phyloP scores from a whole-genome alignment of 2,888 invertebrate genomes.

The Xestia rhomboidea region DNA sequence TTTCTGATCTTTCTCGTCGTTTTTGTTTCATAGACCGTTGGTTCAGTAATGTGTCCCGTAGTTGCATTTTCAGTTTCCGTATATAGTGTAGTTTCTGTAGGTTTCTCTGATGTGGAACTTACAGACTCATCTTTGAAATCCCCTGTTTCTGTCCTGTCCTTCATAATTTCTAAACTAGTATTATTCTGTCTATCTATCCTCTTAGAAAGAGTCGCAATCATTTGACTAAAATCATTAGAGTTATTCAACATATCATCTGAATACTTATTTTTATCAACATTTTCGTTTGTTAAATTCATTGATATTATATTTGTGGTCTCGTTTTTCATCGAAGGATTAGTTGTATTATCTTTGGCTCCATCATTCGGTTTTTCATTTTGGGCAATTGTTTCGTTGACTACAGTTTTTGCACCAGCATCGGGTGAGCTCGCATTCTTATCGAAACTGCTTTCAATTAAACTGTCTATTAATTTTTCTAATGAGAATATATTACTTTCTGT shows the following conservation, averaged over 20 bases:
- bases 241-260: slow-evolving; percentile 49
- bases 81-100: background rate
- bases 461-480: slow-evolving; percentile 79
- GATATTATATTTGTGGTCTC: slow-evolving; percentile 59
- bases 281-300: slow-evolving; percentile 71
- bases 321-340: slow-evolving; percentile 31
- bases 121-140: slow-evolving; percentile 49
- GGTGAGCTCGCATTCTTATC: slow-evolving; percentile 62
- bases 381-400: slow-evolving; percentile 20
- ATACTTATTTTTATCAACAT: slow-evolving; percentile 71
- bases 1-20: slow-evolving; percentile 72
- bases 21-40: slow-evolving; percentile 39
- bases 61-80: slow-evolving; percentile 15
- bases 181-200: slow-evolving; percentile 81
- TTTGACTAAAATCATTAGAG: slow-evolving; percentile 68
- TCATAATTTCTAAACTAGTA: slow-evolving; percentile 77
- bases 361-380: slow-evolving; percentile 14
- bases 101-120: slow-evolving; percentile 21
- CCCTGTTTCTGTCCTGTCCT: slow-evolving; percentile 61
- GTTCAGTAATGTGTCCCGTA: slow-evolving; percentile 15
- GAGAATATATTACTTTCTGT: slow-evolving; percentile 71
- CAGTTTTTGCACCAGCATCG: slow-evolving; percentile 35
- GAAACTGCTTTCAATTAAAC: slow-evolving; percentile 77
- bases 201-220: slow-evolving; percentile 77
- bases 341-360: slow-evolving; percentile 15